Percentiles rank a stretch among this genome's conserved stretches.
These are phyloP conservation scores for Xenopus petersii DNA, from an alignment of 2,797 vertebrate species.

Conservation along the genomic window DNA sequence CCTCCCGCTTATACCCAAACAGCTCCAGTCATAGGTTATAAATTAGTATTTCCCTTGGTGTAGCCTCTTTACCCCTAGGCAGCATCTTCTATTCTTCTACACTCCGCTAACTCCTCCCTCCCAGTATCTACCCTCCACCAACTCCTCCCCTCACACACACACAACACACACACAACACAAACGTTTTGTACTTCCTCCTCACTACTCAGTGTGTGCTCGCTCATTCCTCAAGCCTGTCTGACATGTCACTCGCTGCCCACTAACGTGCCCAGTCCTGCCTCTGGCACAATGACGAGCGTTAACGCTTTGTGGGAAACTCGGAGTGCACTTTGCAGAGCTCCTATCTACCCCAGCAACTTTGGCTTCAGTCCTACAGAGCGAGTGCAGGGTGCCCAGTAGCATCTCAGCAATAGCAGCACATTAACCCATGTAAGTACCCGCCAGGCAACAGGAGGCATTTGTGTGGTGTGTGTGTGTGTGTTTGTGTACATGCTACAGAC, in stretches of 20 bases:
- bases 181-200: background rate
- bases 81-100: constrained; percentile 1
- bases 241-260: background rate
- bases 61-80: background rate
- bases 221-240: background rate
- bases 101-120: too few species aligned
- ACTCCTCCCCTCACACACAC: background rate
- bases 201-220: background rate
- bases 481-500: too few species aligned
- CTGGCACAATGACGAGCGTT: background rate
- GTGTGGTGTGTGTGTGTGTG: too few species aligned
- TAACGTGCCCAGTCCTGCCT: background rate
- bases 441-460: too few species aligned
- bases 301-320: background rate
- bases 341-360: too few species aligned
- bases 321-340: too few species aligned
- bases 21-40: too few species aligned
- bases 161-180: background rate
- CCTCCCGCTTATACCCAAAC: background rate
- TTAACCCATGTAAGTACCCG: too few species aligned
- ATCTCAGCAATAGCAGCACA: too few species aligned
- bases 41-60: too few species aligned
- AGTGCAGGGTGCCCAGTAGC: too few species aligned
- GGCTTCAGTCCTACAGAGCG: too few species aligned
- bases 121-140: background rate